Evolutionary conservation across 2,113 vertebrate species (phyloP), one percentile per base, ranked within the genome.

Genomic region (Coryphaenoides rupestris): DNA sequence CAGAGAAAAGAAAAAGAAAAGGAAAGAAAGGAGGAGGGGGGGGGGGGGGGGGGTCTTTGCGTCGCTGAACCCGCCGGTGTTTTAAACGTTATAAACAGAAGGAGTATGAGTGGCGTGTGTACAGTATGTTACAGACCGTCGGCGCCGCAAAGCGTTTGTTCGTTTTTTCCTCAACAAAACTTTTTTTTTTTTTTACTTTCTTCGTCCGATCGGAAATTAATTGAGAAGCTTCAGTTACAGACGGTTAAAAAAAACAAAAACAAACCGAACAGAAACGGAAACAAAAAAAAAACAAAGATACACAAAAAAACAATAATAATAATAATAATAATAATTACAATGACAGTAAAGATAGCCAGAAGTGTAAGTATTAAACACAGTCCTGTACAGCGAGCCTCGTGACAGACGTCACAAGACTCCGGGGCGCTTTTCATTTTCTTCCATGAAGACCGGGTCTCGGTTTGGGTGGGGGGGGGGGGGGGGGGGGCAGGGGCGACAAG

Each of bases 391-490:
- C 78, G 78, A 77, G 81, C 10, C 85, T 69, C 82, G 72, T 5
- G 53, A 76, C 58, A 72, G 81, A 75, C 84, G 28, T 6, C 28
- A 33, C 28, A 9, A 33, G 28, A 4, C 28, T 33, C 28, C 28
- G 10, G 28, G 28, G 60, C n/a, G n/a, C n/a, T n/a, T n/a, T n/a
- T n/a, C n/a, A n/a, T n/a, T 66, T 65, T 24, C 90, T 83, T 92
- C 92, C 82, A 90, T 89, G 16, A 91, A 93, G 76, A 93, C 80
- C n/a, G n/a, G n/a, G n/a, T n/a, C n/a, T n/a, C n/a, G n/a, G n/a
- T n/a, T n/a, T n/a, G n/a, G n/a, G n/a, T n/a, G n/a, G n/a, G n/a
- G n/a, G 17, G 92, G 92, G 69, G 89, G 88, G 78, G 91, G 28
- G 92, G 89, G 79, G 91, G 92, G 12, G 92, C 92, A 5, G 92